Conservation (phyloP, 2,888 invertebrate genomes). For the Caenorhabditis imperialis region DNA sequence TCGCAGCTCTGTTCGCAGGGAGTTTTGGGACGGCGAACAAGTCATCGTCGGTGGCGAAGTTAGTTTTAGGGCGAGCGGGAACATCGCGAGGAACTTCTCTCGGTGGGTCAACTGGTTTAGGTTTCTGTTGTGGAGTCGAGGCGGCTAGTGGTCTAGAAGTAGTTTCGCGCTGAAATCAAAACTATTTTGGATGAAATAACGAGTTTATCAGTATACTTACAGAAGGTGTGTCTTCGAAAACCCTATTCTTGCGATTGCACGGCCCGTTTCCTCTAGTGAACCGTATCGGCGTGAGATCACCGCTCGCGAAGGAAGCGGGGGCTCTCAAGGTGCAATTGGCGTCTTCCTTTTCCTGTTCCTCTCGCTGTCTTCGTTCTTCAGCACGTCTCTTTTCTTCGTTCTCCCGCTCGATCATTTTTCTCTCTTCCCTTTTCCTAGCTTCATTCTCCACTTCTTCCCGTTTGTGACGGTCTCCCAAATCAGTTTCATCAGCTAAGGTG, state of each 20-base stretch:
- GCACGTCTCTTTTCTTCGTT: background rate
- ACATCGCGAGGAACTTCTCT: too few species aligned
- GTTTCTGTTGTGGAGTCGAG: constrained; percentile 7
- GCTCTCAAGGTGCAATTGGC: constrained; percentile 31
- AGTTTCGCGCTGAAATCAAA: constrained; percentile 4
- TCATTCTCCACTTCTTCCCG: constrained; percentile 2
- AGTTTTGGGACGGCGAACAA: constrained; percentile 26
- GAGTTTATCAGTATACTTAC: background rate
- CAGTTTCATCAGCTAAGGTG: constrained; percentile 45
- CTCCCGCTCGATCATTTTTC: background rate
- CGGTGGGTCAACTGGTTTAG: background rate
- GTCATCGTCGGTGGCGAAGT: constrained; percentile 15
- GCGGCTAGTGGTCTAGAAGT: constrained; percentile 2
- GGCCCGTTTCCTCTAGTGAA: constrained; percentile 17
- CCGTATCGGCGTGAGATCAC: constrained; percentile 29
- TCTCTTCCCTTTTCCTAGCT: background rate
- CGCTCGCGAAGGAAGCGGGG: background rate
- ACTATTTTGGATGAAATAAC: background rate
- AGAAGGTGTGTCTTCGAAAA: constrained; percentile 15
- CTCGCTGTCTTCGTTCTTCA: background rate
- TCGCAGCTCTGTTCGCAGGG: background rate
- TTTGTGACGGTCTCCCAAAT: constrained; percentile 3
- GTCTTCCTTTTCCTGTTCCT: constrained; percentile 3
- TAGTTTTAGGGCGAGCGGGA: background rate
- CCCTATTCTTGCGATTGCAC: background rate